A percentile compares a stretch with the other conserved stretches of the same genome.
Evolutionary conservation across 2,888 invertebrate species (phyloP).

Genomic region (Epirrita christyi): DNA sequence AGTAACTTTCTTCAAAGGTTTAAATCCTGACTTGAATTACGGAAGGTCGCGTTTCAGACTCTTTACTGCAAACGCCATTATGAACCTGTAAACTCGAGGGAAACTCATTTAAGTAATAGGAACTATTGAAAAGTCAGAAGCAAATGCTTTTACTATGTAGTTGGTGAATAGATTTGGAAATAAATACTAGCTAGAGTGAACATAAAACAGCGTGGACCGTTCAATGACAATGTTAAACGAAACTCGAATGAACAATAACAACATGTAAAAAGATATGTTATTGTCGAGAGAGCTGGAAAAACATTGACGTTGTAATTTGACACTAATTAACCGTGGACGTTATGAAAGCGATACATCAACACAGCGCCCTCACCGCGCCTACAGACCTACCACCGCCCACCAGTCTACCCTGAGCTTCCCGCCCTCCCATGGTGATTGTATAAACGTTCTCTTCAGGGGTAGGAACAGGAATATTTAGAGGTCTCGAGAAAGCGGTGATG

Average conservation of each 20-base stretch:
- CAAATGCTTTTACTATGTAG: constrained; percentile 7
- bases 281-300: constrained; percentile 50
- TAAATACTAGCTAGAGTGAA: background rate
- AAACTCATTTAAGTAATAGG: constrained; percentile 47
- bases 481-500: constrained; percentile 53
- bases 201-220: background rate
- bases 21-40: constrained; percentile 80
- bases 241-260: constrained; percentile 4
- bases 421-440: constrained; percentile 35
- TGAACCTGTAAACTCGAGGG: constrained; percentile 46
- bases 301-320: constrained; percentile 75
- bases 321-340: constrained; percentile 76
- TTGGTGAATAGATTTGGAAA: background rate
- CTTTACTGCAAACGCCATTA: constrained; percentile 58
- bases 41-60: constrained; percentile 65
- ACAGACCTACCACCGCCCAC: constrained; percentile 60
- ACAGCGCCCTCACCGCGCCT: constrained; percentile 65
- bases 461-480: constrained; percentile 38
- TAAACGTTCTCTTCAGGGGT: constrained; percentile 34
- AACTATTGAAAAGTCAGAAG: constrained; percentile 23
- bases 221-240: background rate
- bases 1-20: constrained; percentile 77
- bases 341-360: constrained; percentile 79
- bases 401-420: constrained; percentile 48
- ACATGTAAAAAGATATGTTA: constrained; percentile 16